Percentiles rank a stretch among this genome's conserved stretches.
Evolutionary conservation across 2,888 invertebrate species (phyloP).

Genomic region (Drosophila borborema): DNA sequence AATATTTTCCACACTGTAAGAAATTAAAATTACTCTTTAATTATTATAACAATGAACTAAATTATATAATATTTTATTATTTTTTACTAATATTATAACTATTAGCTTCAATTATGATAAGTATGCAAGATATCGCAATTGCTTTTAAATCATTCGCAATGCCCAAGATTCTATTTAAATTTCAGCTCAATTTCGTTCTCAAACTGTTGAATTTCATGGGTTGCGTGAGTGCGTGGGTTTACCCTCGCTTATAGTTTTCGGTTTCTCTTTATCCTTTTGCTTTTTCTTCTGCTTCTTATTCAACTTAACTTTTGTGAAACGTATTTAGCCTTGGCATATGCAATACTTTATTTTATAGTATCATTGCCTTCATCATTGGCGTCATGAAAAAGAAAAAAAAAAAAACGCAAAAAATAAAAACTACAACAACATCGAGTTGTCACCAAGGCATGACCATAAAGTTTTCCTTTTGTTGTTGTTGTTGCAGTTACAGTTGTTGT

Average conservation of each 20-base stretch:
- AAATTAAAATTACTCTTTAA: too few relatives aligned
- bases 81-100: not conserved
- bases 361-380: constrained; percentile 51
- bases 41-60: not conserved
- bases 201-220: not conserved
- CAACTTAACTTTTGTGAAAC: constrained; percentile 7
- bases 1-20: too few relatives aligned
- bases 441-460: constrained; percentile 60
- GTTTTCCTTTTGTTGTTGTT: constrained; percentile 29
- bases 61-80: not conserved
- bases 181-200: not conserved
- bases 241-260: not conserved
- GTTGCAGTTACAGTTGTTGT: constrained; percentile 10
- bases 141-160: not conserved
- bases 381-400: constrained; percentile 42
- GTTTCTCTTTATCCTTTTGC: not conserved
- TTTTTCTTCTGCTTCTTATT: not conserved
- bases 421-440: constrained; percentile 41
- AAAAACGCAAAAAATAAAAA: not conserved
- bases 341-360: constrained; percentile 45
- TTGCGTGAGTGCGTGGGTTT: not conserved
- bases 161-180: not conserved
- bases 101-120: too few relatives aligned
- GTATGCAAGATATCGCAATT: not conserved
- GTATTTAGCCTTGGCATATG: constrained; percentile 57